Evolutionary conservation across 2,797 vertebrate genomes (phyloP), one percentile per base, ranked within the genome.

Genomic region (Eremophila alpestris): DNA sequence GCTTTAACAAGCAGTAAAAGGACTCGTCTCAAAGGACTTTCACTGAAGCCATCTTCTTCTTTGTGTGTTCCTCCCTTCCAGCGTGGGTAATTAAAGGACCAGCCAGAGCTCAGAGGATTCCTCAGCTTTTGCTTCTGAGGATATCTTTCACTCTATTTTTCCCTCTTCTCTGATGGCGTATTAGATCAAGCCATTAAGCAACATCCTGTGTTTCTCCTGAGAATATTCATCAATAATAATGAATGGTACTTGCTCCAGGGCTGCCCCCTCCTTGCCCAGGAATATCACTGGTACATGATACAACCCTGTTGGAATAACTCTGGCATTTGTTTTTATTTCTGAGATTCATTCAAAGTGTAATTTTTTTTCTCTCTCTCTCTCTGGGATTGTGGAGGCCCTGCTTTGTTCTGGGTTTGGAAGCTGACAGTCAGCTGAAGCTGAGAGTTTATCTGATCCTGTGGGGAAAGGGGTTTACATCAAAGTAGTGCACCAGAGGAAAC

Each of bases 171-270:
- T 75, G 94, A 89, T 87, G 83, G 75, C 23, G 40, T 81, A 65
- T 96, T 83, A 94, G 87, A 96, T 93, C 95, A 94, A 96, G 90
- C 77, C 83, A 91, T 97, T 96, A 95, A 94, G 80, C 94, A 95
- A 78, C 89, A 95, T 77, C 82, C 83, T 76, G 92, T 86, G 75
- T 82, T 88, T 91, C 94, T 85, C 97, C 73, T 90, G 96, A 83
- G 97, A 96, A 64, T 88, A 92, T 91, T 92, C 89, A 94, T 96
- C 96, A 89, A 91, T 93, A 94, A 90, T 94, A 95, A 96, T 83
- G 95, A 94, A 92, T 65, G 76, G 87, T 26, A 5, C 65, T 93
- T 87, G 83, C 88, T 91, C 55, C 79, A 63, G 76, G 93, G 85
- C 87, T 91, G 88, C 78, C 83, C 78, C 78, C 62, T 88, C 87